Evolutionary conservation across 2,113 vertebrate species (phyloP).

Genomic region (Oncorhynchus keta): DNA sequence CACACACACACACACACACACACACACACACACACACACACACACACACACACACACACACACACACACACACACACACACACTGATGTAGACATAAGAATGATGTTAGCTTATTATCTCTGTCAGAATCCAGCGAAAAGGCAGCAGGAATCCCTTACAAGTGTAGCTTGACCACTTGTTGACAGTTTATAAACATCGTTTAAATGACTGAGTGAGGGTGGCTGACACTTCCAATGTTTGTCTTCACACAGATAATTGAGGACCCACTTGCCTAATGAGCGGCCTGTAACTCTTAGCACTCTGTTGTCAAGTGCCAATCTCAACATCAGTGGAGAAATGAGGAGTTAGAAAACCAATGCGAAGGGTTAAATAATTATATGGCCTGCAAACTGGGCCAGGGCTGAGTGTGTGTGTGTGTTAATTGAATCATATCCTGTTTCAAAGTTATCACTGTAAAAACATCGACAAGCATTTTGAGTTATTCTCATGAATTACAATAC

Average conservation of each 20-base stretch:
- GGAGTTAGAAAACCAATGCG: background rate
- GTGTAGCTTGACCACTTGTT: background rate
- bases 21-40: too few relatives aligned
- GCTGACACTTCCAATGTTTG: slow-evolving; percentile 5
- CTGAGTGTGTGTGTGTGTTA: background rate
- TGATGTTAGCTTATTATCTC: too few relatives aligned
- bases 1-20: too few relatives aligned
- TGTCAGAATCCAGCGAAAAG: too few relatives aligned
- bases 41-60: too few relatives aligned
- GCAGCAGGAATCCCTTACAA: background rate
- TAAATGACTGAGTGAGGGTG: background rate
- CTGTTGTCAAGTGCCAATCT: slow-evolving; percentile 4
- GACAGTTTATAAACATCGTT: slow-evolving; percentile 3
- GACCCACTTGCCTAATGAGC: slow-evolving; percentile 14
- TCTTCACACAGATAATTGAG: slow-evolving; percentile 10
- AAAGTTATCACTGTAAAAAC: slow-evolving; percentile 56
- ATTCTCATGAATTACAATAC: slow-evolving; percentile 53
- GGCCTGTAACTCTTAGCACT: slow-evolving; percentile 8
- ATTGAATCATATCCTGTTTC: slow-evolving; percentile 40
- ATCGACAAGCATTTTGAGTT: slow-evolving; percentile 36
- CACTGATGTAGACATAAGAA: too few relatives aligned
- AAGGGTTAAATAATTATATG: background rate
- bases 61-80: too few relatives aligned
- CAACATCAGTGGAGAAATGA: background rate
- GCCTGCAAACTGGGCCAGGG: background rate